Base-by-base conservation (phyloP, 2,113 vertebrate genomes). In the Rattus norvegicus region DNA sequence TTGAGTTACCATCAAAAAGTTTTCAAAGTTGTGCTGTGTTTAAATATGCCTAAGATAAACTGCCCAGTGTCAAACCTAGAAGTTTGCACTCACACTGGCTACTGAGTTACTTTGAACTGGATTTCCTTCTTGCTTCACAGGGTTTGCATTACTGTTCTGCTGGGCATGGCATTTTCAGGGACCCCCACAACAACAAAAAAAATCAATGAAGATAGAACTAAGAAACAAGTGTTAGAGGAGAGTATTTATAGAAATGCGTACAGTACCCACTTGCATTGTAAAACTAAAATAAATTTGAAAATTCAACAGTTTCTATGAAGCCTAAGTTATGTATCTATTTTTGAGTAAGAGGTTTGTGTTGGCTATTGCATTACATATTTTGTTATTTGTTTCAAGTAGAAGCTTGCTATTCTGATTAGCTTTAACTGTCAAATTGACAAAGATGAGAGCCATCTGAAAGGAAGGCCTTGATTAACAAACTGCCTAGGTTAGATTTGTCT, bases 211-310 rank as follows among this genome's bases (percentile, higher is more conserved):
- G 19, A 36, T 59, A n/a, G 4, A 80, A 22, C 79, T 36, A 11
- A 11, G 24, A 83, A 59, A 11, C 20, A 59, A 36, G 5, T 83
- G 94, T 94, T 59, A 90, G 73, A 22, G 63, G 20, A 75, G 77
- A 63, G 63, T 85, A 14, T 16, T 11, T 1, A 70, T 79, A 79
- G 43, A 67, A 92, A 72, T 70, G 28, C 75, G 20, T 49, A 61
- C 2, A 76, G 67, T 72, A 11, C 19, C 5, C 0, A 39, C 91
- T 89, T 91, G n/a, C 63, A 90, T 49, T 88, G n/a, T 79, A 94
- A 84, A 90, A n/a, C 39, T 61, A 84, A 76, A 89, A 93, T 84
- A 93, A 87, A 87, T 85, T 5, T 86, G 67, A 96, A 97, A 93
- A 12, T 39, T 88, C 13, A 84, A 11, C 26, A 95, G 19, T 76